Conservation (phyloP, 1,140 invertebrate species). For the Leptinotarsa undecemlineata region DNA sequence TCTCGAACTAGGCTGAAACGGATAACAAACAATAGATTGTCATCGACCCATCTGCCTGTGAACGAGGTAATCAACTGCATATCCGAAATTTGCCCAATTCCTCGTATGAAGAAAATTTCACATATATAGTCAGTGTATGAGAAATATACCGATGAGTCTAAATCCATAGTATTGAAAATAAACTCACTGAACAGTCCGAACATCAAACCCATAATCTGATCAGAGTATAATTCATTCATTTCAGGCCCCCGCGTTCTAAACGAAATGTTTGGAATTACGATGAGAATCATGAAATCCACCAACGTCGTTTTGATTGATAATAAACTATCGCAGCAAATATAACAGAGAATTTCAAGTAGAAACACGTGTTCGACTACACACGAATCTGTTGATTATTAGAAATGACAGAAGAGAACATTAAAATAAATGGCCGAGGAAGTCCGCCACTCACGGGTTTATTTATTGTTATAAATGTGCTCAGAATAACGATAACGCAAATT, state of each 20-base stretch:
- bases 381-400: not conserved
- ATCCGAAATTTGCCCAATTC: no score
- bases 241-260: not conserved
- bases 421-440: not conserved
- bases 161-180: no score
- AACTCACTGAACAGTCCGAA: no score
- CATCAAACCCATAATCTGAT: no score
- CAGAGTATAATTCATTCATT: no score
- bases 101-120: no score
- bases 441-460: not conserved
- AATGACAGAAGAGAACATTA: not conserved
- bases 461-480: not conserved
- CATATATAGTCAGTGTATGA: no score
- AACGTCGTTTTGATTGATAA: not conserved
- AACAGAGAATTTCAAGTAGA: not conserved
- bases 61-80: no score
- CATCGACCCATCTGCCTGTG: no score
- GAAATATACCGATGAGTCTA: no score
- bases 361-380: not conserved
- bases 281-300: not conserved
- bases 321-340: not conserved
- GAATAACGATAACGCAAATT: not conserved
- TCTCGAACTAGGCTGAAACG: no score
- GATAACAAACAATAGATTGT: no score
- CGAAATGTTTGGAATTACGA: not conserved